A percentile compares a stretch with the other conserved stretches of the same genome.
Conservation (phyloP, 2,797 vertebrate genomes). For the Naso thynnoides region DNA sequence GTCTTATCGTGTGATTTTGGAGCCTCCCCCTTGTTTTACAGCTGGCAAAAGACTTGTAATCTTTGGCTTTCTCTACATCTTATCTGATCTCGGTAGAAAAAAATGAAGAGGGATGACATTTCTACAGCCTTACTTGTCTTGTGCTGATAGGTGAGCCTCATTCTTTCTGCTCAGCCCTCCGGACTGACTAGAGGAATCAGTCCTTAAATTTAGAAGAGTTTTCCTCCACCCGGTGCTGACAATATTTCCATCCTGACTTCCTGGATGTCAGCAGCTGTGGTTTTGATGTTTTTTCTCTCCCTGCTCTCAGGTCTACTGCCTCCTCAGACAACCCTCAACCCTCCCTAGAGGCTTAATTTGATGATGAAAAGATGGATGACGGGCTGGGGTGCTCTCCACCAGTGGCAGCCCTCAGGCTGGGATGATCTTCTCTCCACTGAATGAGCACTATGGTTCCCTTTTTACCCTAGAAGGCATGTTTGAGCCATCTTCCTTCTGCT, state of each 20-base stretch:
- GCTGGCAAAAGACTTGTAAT: background rate
- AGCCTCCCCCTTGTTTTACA: background rate
- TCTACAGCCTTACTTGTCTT: background rate
- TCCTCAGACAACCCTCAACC: constrained; percentile 37
- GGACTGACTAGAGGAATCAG: background rate
- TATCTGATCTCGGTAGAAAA: background rate
- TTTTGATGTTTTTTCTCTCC: constrained; percentile 37
- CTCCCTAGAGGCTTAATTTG: constrained; percentile 63
- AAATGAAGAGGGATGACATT: background rate
- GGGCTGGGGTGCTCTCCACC: constrained; percentile 28
- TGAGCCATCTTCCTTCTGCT: constrained; percentile 22
- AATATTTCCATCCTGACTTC: constrained; percentile 42
- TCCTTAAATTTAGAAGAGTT: constrained; percentile 13
- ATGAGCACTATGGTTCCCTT: constrained; percentile 31
- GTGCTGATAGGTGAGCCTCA: background rate
- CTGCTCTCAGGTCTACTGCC: constrained; percentile 52
- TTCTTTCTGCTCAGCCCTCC: background rate
- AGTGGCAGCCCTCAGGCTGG: constrained; percentile 29
- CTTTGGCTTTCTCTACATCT: background rate
- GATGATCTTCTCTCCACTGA: constrained; percentile 24
- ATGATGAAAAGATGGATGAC: constrained; percentile 60
- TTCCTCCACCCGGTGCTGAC: background rate
- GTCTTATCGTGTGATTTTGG: background rate
- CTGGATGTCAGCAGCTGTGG: constrained; percentile 38
- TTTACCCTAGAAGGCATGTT: constrained; percentile 12